phyloP scores from a whole-genome alignment of 2,797 vertebrate species.

The Cheirogaleus major region DNA sequence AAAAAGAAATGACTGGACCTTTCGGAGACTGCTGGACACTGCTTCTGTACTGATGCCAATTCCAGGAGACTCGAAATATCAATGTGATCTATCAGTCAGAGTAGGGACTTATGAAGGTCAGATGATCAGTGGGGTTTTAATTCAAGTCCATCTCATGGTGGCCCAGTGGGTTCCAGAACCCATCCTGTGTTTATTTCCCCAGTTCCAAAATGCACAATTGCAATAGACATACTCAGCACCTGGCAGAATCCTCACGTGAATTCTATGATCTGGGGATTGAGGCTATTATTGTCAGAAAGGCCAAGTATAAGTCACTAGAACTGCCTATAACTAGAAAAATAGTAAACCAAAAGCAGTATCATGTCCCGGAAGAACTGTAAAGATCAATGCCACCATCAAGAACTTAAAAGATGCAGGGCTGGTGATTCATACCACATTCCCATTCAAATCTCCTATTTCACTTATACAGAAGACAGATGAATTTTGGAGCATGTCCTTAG shows the following conservation, averaged over 20 bases:
- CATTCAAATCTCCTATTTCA: background rate
- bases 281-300: background rate
- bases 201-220: background rate
- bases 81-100: background rate
- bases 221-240: background rate
- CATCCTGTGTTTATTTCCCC: background rate
- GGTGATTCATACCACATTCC: no score
- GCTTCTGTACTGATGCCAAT: background rate
- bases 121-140: background rate
- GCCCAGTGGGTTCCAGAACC: background rate
- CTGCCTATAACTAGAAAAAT: background rate
- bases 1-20: background rate
- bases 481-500: background rate
- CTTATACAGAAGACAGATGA: background rate
- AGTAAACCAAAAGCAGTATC: background rate
- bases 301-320: background rate
- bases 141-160: no score
- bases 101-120: background rate
- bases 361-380: background rate
- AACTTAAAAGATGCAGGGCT: background rate
- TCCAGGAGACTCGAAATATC: rapidly evolving
- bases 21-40: background rate
- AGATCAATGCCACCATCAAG: background rate
- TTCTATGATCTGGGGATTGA: background rate
- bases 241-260: background rate